Percentiles rank a stretch among this genome's conserved stretches.
These are phyloP conservation scores for Thymallus thymallus DNA, from an alignment of 2,113 vertebrate genomes.

Conservation along the genomic window DNA sequence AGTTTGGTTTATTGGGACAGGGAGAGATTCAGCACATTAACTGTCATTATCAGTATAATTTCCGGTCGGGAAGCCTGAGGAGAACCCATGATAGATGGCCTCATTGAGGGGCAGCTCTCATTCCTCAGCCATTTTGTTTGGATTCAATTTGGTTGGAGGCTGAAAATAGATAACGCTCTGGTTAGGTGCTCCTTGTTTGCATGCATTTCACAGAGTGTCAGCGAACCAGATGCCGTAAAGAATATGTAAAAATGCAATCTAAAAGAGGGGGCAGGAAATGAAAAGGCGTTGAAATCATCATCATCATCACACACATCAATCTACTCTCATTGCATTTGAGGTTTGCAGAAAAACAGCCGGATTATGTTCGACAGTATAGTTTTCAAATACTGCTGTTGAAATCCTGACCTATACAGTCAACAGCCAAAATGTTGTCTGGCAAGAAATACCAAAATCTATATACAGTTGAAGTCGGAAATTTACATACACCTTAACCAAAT, in stretches of 20 bases:
- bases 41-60: constrained; percentile 41
- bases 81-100: constrained; percentile 34
- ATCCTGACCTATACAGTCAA: no score
- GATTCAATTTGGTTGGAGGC: constrained; percentile 57
- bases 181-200: constrained; percentile 43
- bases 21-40: constrained; percentile 23
- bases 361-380: background rate
- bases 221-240: constrained; percentile 43
- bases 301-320: constrained; percentile 47
- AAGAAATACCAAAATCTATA: no score
- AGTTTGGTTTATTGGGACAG: constrained; percentile 37
- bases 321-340: constrained; percentile 34
- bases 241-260: constrained; percentile 47
- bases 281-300: constrained; percentile 56
- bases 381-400: background rate
- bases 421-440: no score
- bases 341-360: constrained; percentile 30
- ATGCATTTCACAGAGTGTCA: constrained; percentile 39
- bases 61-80: constrained; percentile 34
- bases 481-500: no score
- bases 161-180: constrained; percentile 42
- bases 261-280: constrained; percentile 31
- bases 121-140: constrained; percentile 51
- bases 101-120: constrained; percentile 51
- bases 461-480: no score